Conservation (phyloP, 2,888 invertebrate species). For the Eupithecia vulgata region DNA sequence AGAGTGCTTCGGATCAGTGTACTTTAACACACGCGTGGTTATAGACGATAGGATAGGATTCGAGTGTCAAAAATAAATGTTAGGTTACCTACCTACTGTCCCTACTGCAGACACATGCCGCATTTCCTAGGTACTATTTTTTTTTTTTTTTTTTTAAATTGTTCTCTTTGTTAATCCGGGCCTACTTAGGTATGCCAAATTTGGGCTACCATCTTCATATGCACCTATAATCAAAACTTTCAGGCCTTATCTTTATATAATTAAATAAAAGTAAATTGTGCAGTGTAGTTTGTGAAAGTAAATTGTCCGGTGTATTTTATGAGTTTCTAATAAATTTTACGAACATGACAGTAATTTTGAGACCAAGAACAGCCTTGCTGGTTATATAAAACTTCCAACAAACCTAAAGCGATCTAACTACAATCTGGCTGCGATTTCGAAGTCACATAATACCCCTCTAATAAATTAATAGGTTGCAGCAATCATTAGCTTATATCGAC, state of each 20-base stretch:
- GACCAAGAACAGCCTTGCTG: not conserved
- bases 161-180: not conserved
- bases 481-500: constrained; percentile 53
- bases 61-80: not conserved
- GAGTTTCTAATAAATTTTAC: not conserved
- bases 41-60: not conserved
- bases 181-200: too few species aligned
- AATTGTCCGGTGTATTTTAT: not conserved
- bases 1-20: not conserved
- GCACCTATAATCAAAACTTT: not conserved
- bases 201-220: not conserved
- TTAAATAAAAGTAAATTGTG: not conserved
- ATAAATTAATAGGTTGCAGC: constrained; percentile 45
- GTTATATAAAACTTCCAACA: not conserved
- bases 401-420: constrained; percentile 2
- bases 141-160: not conserved
- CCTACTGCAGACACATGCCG: not conserved
- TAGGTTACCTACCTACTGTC: not conserved
- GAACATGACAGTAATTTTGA: not conserved
- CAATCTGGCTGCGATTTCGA: constrained; percentile 8
- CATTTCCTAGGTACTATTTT: too few species aligned
- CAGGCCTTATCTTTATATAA: not conserved
- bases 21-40: not conserved
- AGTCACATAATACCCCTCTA: constrained; percentile 33
- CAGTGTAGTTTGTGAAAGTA: not conserved